phyloP scores from a whole-genome alignment of 2,113 vertebrate genomes.

The Dasyornis broadbenti region DNA sequence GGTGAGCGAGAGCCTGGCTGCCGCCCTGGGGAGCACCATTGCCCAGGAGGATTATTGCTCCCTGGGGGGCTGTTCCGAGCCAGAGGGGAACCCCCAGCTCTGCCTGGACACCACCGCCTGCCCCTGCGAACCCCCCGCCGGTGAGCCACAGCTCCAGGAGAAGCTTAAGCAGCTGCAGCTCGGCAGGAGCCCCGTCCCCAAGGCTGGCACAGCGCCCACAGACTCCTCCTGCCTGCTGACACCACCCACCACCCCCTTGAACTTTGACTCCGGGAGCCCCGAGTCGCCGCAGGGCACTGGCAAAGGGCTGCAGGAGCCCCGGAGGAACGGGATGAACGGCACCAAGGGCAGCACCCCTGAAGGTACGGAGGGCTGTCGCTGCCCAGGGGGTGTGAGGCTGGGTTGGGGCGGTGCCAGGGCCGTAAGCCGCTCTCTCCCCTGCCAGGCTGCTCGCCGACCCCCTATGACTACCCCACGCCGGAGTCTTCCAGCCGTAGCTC shows the following conservation, averaged over 20 bases:
- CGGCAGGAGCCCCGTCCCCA: slow-evolving; percentile 51
- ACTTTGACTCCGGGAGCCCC: slow-evolving; percentile 58
- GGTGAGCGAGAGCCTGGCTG: not conserved
- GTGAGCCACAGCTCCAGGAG: slow-evolving; percentile 47
- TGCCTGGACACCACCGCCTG: not conserved
- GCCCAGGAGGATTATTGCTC: not conserved
- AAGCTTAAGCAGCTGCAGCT: slow-evolving; percentile 72
- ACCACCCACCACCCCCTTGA: slow-evolving; percentile 84
- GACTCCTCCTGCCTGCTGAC: slow-evolving; percentile 87
- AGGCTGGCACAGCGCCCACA: not conserved
- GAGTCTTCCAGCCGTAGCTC: slow-evolving; percentile 79
- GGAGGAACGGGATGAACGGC: slow-evolving; percentile 39
- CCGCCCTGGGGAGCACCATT: not conserved
- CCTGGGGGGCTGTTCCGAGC: not conserved
- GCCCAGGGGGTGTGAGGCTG: not conserved
- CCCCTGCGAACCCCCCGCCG: not conserved
- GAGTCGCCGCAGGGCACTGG: slow-evolving; percentile 56
- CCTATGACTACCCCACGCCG: slow-evolving; percentile 76
- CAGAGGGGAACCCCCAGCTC: not conserved
- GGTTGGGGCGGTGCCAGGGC: not conserved
- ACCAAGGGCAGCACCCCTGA: slow-evolving; percentile 50
- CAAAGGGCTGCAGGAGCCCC: slow-evolving; percentile 64
- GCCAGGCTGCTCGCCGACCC: slow-evolving; percentile 37
- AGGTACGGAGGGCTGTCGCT: slow-evolving; percentile 58
- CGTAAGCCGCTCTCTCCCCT: rapidly evolving